A percentile compares a stretch with the other conserved stretches of the same genome.
phyloP scores from a whole-genome alignment of 2,888 invertebrate species.

The Lycophotia porphyrea region DNA sequence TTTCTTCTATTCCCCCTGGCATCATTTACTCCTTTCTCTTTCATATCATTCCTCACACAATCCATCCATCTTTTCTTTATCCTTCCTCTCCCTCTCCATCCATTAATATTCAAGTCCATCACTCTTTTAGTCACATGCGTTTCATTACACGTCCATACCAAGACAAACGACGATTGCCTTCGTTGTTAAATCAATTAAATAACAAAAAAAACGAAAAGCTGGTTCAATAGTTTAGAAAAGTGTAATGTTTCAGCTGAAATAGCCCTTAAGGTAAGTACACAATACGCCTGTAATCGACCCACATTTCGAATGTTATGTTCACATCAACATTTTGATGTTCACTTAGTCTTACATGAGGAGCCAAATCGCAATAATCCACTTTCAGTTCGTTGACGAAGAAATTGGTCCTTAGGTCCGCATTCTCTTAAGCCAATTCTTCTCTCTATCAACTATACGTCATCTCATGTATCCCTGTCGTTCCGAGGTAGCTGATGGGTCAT shows the following conservation, averaged over 20 bases:
- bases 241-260: background rate
- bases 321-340: background rate
- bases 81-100: no score
- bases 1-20: no score
- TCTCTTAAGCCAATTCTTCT: slow-evolving; percentile 3
- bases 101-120: no score
- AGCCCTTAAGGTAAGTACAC: background rate
- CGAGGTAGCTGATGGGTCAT: slow-evolving; percentile 74
- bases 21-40: no score
- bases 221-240: background rate
- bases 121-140: no score
- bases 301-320: background rate
- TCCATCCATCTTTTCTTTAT: no score
- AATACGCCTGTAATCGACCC: background rate
- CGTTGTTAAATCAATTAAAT: background rate
- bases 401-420: background rate
- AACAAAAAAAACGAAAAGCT: background rate
- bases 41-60: no score
- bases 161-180: no score
- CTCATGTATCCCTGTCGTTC: slow-evolving; percentile 75
- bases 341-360: no score
- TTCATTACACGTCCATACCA: no score
- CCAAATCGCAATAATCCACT: no score
- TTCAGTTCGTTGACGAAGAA: background rate
- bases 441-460: slow-evolving; percentile 7